Evolutionary conservation across 2,113 vertebrate genomes (phyloP).

Genomic region (Antigone vipio): DNA sequence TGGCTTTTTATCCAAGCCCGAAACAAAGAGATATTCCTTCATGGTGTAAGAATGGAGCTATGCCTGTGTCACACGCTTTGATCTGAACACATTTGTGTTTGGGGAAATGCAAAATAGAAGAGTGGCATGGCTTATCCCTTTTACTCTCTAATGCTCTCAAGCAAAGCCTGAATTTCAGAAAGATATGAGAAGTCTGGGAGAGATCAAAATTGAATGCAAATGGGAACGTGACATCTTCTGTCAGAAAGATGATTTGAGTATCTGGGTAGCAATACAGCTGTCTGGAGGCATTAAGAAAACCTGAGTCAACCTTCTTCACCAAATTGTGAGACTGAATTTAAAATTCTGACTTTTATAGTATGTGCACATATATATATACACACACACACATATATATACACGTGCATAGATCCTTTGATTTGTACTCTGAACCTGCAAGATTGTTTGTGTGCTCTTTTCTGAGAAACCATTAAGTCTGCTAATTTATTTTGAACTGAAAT

Average conservation of each 20-base stretch:
- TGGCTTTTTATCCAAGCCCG: neutral
- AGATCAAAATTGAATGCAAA: constrained; percentile 29
- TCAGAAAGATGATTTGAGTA: neutral
- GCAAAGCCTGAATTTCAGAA: neutral
- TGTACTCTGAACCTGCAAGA: neutral
- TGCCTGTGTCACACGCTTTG: neutral
- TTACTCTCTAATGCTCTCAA: neutral
- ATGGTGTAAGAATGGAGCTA: neutral
- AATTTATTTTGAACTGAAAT: neutral
- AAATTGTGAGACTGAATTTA: neutral
- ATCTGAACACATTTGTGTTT: neutral
- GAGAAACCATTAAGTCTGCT: neutral
- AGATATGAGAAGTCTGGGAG: neutral
- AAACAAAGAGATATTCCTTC: neutral
- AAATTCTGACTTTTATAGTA: neutral
- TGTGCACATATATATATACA: neutral
- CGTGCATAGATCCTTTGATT: neutral
- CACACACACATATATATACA: neutral
- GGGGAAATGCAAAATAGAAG: neutral
- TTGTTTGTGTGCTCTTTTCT: neutral
- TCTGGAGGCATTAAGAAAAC: neutral
- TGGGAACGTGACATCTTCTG: neutral
- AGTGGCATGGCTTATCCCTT: neutral
- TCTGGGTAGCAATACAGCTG: neutral
- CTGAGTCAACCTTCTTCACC: neutral